Evolutionary conservation across 1,140 invertebrate genomes (phyloP), one percentile per base, ranked within the genome.

Genomic region (Drosophila teissieri): DNA sequence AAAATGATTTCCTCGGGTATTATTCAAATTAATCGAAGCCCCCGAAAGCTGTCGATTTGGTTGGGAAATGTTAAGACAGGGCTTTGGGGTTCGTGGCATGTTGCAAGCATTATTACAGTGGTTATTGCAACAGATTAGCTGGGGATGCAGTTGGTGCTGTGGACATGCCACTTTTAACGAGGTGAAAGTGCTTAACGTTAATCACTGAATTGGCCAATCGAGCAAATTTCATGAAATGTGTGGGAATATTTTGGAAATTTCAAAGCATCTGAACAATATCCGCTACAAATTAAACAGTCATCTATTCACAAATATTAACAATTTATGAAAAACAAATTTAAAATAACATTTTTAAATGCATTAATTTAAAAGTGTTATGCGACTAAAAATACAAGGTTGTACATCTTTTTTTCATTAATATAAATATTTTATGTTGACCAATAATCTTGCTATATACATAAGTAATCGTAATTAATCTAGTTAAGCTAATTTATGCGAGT

Each of bases 21-120:
- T 81, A 64, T 64, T 81, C 42, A 76, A 80, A 72, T 81, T 49
- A 81, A 72, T 65, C 61, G 17, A 15, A 1, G 1, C 14, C 17
- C 40, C 19, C 27, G 39, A 61, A 19, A 63, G 56, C 37, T 60
- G 54, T 60, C 54, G 24, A 45, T 44, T 60, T 1, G 61, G 17
- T 36, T 45, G 40, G n/a, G 44, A 24, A 40, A 51, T 36, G 36
- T 51, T 42, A 65, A 49, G 51, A 39, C 67, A 19, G 52, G 40
- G 49, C 39, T 68, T 39, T 51, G 65, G 39, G 54, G 65, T 48
- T 61, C 54, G 37, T 15, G 27, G 14, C 19, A 60, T 67, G 65
- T 55, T 70, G 49, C 63, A 55, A 48, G 36, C 27, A 56, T 67
- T 44, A 68, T 70, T 67, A 56, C 51, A 56, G 44, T 57, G 58